phyloP scores from a whole-genome alignment of 2,113 vertebrate genomes.

The Plectropomus leopardus region DNA sequence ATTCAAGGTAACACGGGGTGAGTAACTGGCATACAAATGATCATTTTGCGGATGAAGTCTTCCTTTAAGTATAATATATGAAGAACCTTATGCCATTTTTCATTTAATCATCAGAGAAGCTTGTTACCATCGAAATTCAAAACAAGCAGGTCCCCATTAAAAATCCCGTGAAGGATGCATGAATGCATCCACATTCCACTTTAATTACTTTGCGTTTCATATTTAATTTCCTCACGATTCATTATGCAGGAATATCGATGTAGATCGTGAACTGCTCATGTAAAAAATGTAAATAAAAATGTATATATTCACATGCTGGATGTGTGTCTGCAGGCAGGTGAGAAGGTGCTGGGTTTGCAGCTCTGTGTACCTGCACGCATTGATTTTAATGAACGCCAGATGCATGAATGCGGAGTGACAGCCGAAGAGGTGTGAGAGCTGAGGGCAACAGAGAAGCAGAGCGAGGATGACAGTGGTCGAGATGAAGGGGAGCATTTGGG shows the following conservation, averaged over 20 bases:
- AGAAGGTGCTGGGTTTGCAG: slow-evolving; percentile 9
- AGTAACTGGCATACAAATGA: too few relatives aligned
- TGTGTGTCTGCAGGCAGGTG: background rate
- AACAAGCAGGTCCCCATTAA: background rate
- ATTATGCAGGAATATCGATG: background rate
- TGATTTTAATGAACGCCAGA: slow-evolving; percentile 48
- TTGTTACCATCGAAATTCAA: background rate
- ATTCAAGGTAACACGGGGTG: too few relatives aligned
- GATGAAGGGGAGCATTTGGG: slow-evolving; percentile 59
- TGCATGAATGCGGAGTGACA: slow-evolving; percentile 43
- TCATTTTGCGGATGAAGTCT: too few relatives aligned
- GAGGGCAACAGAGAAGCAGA: slow-evolving; percentile 45
- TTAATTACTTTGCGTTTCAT: background rate
- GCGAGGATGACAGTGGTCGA: slow-evolving; percentile 52
- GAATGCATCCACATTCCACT: background rate
- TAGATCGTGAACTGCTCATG: background rate
- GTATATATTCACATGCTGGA: background rate
- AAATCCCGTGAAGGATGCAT: background rate
- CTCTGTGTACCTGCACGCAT: slow-evolving; percentile 15
- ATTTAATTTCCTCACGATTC: background rate
- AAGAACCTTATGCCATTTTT: background rate
- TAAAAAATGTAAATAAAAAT: background rate
- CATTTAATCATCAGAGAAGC: background rate
- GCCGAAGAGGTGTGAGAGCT: slow-evolving; percentile 51
- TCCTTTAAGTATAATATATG: background rate